Conservation (phyloP, 2,113 vertebrate genomes). For the Pelusios castaneus region DNA sequence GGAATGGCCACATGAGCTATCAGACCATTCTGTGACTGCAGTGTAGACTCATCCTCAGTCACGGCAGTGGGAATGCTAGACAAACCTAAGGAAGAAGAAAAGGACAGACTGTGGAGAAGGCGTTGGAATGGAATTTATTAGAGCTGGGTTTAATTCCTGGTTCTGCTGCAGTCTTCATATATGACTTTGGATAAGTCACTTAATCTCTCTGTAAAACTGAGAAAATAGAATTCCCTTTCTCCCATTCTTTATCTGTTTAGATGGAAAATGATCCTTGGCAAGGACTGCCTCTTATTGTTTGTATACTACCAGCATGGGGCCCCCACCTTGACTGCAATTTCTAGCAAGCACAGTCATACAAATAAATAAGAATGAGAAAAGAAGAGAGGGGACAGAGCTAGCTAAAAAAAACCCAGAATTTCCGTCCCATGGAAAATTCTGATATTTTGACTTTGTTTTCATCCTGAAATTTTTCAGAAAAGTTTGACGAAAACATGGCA, state of each 20-base stretch:
- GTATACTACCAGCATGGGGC: background rate
- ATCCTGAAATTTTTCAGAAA: background rate
- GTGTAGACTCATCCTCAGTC: background rate
- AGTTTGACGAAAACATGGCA: background rate
- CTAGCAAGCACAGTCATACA: rapidly evolving
- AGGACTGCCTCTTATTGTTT: rapidly evolving
- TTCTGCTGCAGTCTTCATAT: background rate
- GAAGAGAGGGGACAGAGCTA: background rate
- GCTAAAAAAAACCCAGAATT: background rate
- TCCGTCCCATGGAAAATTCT: background rate
- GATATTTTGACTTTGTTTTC: background rate
- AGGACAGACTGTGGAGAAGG: rapidly evolving
- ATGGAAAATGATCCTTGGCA: background rate
- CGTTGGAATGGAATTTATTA: background rate
- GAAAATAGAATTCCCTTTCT: too few relatives aligned
- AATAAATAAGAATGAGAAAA: background rate
- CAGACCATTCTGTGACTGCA: too few relatives aligned
- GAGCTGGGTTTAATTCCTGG: background rate
- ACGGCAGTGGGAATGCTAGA: background rate
- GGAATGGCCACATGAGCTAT: background rate
- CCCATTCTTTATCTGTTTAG: background rate
- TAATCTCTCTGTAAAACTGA: background rate
- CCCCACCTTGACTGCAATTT: background rate
- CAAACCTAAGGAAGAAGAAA: background rate
- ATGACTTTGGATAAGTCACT: background rate